Percentiles rank a stretch among this genome's conserved stretches.
These are phyloP conservation scores for Cephus pygmeus DNA, from an alignment of 2,888 invertebrate genomes.

Conservation along the genomic window DNA sequence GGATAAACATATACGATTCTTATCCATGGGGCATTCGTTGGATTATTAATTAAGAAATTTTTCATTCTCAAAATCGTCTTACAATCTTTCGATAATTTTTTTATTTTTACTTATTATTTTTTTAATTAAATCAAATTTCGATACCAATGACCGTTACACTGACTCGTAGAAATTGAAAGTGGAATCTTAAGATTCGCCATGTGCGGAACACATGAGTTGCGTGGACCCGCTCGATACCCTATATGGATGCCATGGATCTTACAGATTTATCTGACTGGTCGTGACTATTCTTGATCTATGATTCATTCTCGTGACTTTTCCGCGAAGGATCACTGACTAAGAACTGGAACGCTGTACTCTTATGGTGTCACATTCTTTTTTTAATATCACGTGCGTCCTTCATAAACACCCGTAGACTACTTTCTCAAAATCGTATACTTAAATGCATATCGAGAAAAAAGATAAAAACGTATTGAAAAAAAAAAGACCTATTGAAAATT, in stretches of 20 bases:
- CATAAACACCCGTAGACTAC: neutral
- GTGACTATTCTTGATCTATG: slow-evolving; percentile 9
- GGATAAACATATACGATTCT: neutral
- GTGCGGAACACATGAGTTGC: slow-evolving; percentile 42
- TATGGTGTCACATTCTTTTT: neutral
- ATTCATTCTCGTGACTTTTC: neutral
- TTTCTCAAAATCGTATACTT: neutral
- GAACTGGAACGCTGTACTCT: neutral
- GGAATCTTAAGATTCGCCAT: slow-evolving; percentile 54
- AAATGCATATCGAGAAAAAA: neutral
- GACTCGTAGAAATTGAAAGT: slow-evolving; percentile 57
- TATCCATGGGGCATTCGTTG: neutral
- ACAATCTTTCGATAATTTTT: neutral
- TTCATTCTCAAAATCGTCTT: too few species aligned
- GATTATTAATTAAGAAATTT: neutral
- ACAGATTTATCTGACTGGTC: slow-evolving; percentile 40
- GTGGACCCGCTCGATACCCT: slow-evolving; percentile 45
- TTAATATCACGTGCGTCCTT: neutral
- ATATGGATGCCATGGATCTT: slow-evolving; percentile 49
- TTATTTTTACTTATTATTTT: neutral
- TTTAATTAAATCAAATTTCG: neutral
- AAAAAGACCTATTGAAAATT: neutral
- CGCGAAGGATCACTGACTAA: neutral
- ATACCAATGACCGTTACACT: neutral
- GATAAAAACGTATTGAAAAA: neutral